Percentiles rank a stretch among this genome's conserved stretches.
phyloP scores from a whole-genome alignment of 2,797 vertebrate genomes.

The Lagocephalus sceleratus region DNA sequence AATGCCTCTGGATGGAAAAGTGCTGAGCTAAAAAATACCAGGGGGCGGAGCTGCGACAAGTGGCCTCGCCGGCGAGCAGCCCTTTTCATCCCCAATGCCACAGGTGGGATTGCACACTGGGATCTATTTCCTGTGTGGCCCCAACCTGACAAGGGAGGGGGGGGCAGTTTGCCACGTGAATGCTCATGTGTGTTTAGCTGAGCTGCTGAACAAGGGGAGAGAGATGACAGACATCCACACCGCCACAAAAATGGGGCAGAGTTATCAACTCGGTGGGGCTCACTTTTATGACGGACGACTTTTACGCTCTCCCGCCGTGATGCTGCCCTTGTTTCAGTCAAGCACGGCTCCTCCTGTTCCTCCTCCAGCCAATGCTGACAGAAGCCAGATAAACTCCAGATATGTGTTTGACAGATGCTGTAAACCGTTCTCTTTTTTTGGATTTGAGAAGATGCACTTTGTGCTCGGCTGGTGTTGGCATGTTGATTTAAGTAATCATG shows the following conservation, averaged over 20 bases:
- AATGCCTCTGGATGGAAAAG: constrained; percentile 57
- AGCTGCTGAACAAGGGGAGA: background rate
- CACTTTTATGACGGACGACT: no score
- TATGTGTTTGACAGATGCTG: no score
- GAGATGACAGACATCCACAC: constrained; percentile 6
- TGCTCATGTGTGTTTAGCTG: background rate
- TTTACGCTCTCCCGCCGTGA: no score
- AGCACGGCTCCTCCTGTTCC: no score
- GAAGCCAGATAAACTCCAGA: no score
- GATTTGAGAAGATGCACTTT: no score
- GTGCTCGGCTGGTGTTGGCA: no score
- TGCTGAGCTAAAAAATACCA: constrained; percentile 53
- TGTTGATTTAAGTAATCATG: no score
- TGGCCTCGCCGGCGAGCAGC: constrained; percentile 22
- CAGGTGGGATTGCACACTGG: constrained; percentile 22
- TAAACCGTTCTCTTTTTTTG: no score
- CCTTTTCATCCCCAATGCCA: constrained; percentile 46
- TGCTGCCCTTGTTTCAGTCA: no score
- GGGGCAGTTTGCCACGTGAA: background rate
- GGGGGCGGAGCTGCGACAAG: constrained; percentile 16
- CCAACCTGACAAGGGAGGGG: constrained; percentile 22
- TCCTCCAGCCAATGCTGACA: no score
- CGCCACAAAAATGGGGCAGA: constrained; percentile 5
- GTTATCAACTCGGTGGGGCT: no score
- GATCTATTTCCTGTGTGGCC: constrained; percentile 38